These are phyloP conservation scores for Protobothrops flavoviridis DNA, from an alignment of 2,113 vertebrate genomes.

Conservation along the genomic window DNA sequence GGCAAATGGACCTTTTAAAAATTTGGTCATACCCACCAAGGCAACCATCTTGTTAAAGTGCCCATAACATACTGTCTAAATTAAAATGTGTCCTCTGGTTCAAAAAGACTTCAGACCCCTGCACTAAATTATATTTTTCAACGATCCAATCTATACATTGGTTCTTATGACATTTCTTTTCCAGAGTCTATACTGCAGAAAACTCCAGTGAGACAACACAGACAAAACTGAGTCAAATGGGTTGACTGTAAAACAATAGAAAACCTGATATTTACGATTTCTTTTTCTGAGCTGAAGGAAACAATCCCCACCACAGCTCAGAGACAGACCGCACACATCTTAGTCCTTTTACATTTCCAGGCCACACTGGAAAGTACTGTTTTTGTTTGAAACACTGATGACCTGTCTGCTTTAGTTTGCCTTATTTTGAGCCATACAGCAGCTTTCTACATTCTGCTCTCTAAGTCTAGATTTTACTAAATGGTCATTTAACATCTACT, in stretches of 20 bases:
- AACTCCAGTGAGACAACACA: background rate
- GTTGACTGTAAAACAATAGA: background rate
- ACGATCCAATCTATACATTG: background rate
- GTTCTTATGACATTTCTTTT: background rate
- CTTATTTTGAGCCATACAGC: background rate
- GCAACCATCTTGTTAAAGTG: background rate
- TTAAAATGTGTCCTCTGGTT: background rate
- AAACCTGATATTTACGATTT: background rate
- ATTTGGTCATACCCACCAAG: background rate
- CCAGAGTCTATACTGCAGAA: background rate
- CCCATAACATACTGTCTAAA: background rate
- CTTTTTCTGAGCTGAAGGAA: fast-evolving
- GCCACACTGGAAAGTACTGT: background rate
- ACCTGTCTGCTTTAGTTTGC: background rate
- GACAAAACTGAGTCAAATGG: background rate
- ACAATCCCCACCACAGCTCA: background rate
- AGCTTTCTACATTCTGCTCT: background rate
- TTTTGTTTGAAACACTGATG: background rate
- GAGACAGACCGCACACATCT: background rate
- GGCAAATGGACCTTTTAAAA: background rate
- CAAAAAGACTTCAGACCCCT: background rate
- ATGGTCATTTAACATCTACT: background rate
- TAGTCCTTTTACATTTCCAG: too few relatives aligned
- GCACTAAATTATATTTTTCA: background rate
- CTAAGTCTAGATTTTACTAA: background rate